Percentiles rank a stretch among this genome's conserved stretches.
phyloP scores from a whole-genome alignment of 2,797 vertebrate genomes.

The Poeciliopsis infans region DNA sequence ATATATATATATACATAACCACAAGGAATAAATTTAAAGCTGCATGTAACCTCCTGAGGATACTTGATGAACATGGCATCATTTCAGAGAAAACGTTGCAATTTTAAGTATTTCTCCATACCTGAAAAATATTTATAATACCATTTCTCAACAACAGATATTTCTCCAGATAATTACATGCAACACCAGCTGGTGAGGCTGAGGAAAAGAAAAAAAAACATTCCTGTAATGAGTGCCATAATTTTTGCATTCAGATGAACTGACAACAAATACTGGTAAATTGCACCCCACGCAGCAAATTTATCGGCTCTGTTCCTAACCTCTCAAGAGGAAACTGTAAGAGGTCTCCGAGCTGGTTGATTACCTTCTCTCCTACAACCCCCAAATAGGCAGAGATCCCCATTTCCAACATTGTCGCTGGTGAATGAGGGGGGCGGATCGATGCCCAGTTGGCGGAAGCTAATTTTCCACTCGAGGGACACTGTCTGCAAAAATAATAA shows the following conservation, averaged over 20 bases:
- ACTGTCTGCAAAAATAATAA: conserved; percentile 80
- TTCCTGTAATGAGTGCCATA: conserved; percentile 61
- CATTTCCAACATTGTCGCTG: conserved; percentile 65
- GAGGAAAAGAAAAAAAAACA: conserved; percentile 54
- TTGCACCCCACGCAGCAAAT: conserved; percentile 49
- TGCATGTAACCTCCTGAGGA: conserved; percentile 1
- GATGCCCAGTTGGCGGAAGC: conserved; percentile 59
- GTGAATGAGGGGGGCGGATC: conserved; percentile 58
- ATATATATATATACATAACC: conserved; percentile 24
- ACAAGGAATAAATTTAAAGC: not conserved
- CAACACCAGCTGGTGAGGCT: conserved; percentile 55
- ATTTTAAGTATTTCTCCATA: not conserved
- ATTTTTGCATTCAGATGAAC: conserved; percentile 54
- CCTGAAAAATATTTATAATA: conserved; percentile 13
- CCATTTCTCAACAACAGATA: conserved; percentile 27
- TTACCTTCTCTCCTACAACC: conserved; percentile 45
- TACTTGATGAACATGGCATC: not conserved
- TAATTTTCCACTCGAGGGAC: conserved; percentile 82
- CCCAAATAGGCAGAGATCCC: conserved; percentile 65
- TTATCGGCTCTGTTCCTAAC: conserved; percentile 38
- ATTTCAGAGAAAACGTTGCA: not conserved
- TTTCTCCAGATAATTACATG: conserved; percentile 53
- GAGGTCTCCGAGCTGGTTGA: conserved; percentile 55
- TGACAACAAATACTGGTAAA: conserved; percentile 54
- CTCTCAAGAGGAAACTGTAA: conserved; percentile 36